Conservation (phyloP, 2,113 vertebrate genomes). For the Urocitellus parryii region DNA sequence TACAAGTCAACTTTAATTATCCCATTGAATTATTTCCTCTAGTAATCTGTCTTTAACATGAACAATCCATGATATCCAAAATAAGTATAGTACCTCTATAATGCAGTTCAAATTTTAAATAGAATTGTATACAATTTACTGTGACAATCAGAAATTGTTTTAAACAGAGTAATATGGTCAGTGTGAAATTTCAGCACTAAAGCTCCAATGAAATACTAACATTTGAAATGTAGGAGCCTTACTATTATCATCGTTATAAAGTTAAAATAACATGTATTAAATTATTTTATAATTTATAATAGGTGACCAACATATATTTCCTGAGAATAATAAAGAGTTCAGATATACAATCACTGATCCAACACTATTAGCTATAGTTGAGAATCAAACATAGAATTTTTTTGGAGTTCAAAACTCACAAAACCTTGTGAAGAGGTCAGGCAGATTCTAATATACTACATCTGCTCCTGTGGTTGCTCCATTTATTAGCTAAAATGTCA, state of each 20-base stretch:
- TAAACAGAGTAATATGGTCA: neutral
- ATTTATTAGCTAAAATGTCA: constrained; percentile 73
- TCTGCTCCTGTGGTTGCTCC: constrained; percentile 57
- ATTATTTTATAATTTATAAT: constrained; percentile 40
- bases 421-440: constrained; percentile 64
- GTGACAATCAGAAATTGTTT: constrained; percentile 39
- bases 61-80: neutral
- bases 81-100: neutral
- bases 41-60: constrained; percentile 20
- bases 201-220: neutral
- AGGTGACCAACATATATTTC: neutral
- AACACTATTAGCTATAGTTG: constrained; percentile 37
- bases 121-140: neutral
- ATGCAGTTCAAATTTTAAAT: constrained; percentile 25
- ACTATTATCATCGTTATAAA: constrained; percentile 19
- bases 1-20: constrained; percentile 43
- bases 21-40: constrained; percentile 50
- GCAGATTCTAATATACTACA: constrained; percentile 61
- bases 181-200: neutral
- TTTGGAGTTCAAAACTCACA: constrained; percentile 61
- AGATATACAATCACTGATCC: constrained; percentile 3
- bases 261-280: constrained; percentile 45
- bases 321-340: constrained; percentile 38
- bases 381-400: constrained; percentile 61
- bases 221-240: neutral